Evolutionary conservation across 2,888 invertebrate species (phyloP).

Genomic region (Rotaria socialis): DNA sequence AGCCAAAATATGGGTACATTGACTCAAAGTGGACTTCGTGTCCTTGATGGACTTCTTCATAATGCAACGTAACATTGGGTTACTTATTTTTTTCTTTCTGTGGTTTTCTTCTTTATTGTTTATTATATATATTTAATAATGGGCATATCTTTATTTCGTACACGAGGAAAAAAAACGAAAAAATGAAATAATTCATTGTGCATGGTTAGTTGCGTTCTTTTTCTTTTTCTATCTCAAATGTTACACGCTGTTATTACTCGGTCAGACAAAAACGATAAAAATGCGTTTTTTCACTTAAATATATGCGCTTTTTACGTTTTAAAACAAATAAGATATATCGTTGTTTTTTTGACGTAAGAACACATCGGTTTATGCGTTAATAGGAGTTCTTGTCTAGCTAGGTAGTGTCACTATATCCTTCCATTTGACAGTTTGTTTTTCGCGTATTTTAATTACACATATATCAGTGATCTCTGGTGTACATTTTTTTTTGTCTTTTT

Average conservation of each 20-base stretch:
- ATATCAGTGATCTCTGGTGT: neutral
- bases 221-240: neutral
- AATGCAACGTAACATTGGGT: constrained; percentile 8
- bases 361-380: too few species aligned
- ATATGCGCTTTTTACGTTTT: too few species aligned
- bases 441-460: neutral
- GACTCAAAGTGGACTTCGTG: constrained; percentile 5
- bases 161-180: neutral
- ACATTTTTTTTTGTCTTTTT: constrained; percentile 9
- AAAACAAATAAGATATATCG: too few species aligned
- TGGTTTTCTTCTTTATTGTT: constrained; percentile 10
- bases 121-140: neutral
- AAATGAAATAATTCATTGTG: neutral
- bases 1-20: constrained; percentile 4
- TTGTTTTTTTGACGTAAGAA: too few species aligned
- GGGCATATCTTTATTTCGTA: neutral
- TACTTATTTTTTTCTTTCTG: neutral
- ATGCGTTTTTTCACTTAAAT: too few species aligned
- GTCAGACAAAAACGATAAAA: too few species aligned
- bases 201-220: neutral
- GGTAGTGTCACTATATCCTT: neutral
- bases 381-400: too few species aligned
- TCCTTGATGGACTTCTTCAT: constrained; percentile 28
- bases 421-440: neutral
- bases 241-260: neutral